Conservation (phyloP, 1,140 invertebrate genomes). For the Bombus fervidus region DNA sequence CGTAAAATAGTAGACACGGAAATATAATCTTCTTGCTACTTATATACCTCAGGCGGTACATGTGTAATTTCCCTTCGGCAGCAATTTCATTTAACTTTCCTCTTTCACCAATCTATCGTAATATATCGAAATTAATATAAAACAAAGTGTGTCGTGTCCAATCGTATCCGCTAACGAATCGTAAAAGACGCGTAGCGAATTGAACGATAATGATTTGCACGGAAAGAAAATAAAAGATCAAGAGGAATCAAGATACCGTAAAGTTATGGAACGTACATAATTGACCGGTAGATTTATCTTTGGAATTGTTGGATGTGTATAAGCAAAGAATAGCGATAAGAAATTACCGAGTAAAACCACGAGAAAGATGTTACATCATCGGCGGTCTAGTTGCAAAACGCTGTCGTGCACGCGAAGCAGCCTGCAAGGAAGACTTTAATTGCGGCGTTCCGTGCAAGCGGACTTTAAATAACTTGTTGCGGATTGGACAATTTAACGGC, state of each 20-base stretch:
- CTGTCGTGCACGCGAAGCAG: slow-evolving; percentile 31
- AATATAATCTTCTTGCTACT: too few species aligned
- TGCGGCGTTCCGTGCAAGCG: slow-evolving; percentile 44
- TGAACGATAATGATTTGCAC: fast-evolving
- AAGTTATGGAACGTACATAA: background rate
- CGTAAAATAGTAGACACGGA: too few species aligned
- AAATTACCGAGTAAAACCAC: background rate
- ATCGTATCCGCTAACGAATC: too few species aligned
- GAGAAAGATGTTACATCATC: slow-evolving; percentile 3
- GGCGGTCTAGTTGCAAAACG: background rate
- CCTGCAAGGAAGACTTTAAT: slow-evolving; percentile 51
- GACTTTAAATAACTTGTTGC: slow-evolving; percentile 59
- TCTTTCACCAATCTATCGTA: too few species aligned
- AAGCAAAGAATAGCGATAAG: background rate
- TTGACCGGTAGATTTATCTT: background rate
- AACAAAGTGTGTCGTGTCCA: too few species aligned
- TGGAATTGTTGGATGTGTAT: background rate
- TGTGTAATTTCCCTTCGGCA: too few species aligned
- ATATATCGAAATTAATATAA: too few species aligned
- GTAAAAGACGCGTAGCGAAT: too few species aligned
- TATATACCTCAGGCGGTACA: too few species aligned
- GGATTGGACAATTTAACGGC: slow-evolving; percentile 49
- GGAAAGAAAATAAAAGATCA: too few species aligned
- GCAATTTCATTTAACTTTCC: too few species aligned
- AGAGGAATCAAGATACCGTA: too few species aligned